Percentiles rank a stretch among this genome's conserved stretches.
These are phyloP conservation scores for Hydraecia micacea DNA, from an alignment of 2,888 invertebrate genomes.

Conservation along the genomic window DNA sequence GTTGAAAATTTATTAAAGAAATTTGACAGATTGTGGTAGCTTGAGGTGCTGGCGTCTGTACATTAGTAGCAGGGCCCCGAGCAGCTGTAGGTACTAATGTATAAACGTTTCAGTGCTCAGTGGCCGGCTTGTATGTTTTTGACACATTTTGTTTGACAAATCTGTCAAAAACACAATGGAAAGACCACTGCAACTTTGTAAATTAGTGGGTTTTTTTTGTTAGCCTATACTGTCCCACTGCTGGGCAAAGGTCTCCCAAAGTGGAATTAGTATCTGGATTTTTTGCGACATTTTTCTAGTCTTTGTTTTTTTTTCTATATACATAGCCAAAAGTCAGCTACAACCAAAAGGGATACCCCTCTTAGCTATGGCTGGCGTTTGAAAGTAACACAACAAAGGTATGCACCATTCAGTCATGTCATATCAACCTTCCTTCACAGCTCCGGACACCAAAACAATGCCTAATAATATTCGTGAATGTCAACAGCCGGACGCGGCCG, in stretches of 20 bases:
- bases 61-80: too few species aligned
- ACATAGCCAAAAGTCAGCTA: background rate
- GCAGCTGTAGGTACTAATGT: background rate
- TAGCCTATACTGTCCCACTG: too few species aligned
- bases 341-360: background rate
- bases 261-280: background rate
- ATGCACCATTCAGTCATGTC: background rate
- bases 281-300: background rate
- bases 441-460: constrained; percentile 40
- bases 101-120: background rate
- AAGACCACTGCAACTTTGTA: background rate
- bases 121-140: background rate
- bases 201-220: background rate
- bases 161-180: background rate
- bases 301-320: too few species aligned
- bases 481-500: constrained; percentile 58
- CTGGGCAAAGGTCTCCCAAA: too few species aligned
- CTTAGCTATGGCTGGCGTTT: background rate
- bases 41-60: too few species aligned
- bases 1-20: too few species aligned
- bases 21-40: too few species aligned
- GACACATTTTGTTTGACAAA: background rate
- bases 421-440: constrained; percentile 32
- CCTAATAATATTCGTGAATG: constrained; percentile 63
- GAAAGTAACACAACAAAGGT: background rate